phyloP scores from a whole-genome alignment of 2,113 vertebrate genomes.

The Gallinago media region DNA sequence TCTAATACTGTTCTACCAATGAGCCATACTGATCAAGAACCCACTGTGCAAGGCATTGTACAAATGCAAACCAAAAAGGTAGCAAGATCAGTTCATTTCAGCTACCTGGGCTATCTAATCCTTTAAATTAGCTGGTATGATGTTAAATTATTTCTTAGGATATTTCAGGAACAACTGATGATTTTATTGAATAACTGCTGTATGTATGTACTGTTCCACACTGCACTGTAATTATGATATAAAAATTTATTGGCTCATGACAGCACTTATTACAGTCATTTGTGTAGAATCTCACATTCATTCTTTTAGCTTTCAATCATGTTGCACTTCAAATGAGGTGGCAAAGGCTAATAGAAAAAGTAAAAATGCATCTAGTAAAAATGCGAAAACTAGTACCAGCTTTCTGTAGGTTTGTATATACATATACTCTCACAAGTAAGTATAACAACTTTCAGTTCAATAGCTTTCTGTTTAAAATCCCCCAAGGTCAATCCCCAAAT shows the following conservation, averaged over 20 bases:
- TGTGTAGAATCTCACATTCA: not conserved
- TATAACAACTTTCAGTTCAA: not conserved
- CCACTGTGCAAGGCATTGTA: not conserved
- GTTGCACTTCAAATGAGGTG: not conserved
- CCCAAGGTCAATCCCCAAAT: not conserved
- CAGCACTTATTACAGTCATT: slow-evolving; percentile 36
- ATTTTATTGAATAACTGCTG: slow-evolving; percentile 34
- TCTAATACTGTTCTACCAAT: not conserved
- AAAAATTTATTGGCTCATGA: slow-evolving; percentile 12
- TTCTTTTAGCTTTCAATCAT: slow-evolving; percentile 28
- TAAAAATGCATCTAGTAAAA: not conserved
- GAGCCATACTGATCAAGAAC: not conserved
- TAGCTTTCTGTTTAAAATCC: not conserved
- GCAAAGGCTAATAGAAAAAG: not conserved
- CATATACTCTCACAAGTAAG: not conserved
- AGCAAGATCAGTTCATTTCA: not conserved
- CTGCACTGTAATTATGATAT: slow-evolving; percentile 9
- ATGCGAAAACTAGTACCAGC: not conserved
- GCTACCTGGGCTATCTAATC: not conserved
- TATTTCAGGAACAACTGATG: not conserved
- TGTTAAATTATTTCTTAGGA: not conserved
- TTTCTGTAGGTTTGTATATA: not conserved
- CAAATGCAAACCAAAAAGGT: not conserved
- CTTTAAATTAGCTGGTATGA: not conserved
- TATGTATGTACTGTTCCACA: not conserved